These are phyloP conservation scores for Choreutis nemorana DNA, from an alignment of 2,888 invertebrate genomes.

Conservation along the genomic window DNA sequence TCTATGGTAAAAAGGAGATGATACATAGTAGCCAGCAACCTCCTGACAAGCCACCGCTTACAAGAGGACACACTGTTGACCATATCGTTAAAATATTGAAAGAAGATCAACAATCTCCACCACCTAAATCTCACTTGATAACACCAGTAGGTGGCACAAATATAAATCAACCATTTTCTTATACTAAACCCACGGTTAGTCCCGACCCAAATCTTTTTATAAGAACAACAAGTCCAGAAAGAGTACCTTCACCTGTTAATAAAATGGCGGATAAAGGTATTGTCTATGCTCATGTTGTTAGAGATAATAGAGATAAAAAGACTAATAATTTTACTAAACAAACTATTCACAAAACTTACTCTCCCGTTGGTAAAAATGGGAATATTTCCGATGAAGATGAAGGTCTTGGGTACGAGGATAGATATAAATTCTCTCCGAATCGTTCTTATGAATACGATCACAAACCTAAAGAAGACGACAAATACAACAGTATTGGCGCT, in stretches of 20 bases:
- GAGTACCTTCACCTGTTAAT: constrained; percentile 50
- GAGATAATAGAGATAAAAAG: constrained; percentile 37
- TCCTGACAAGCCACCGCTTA: constrained; percentile 72
- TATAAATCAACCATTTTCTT: constrained; percentile 83
- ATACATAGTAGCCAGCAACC: constrained; percentile 78
- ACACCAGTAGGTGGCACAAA: constrained; percentile 71
- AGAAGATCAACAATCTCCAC: constrained; percentile 73
- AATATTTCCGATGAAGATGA: constrained; percentile 81
- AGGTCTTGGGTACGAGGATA: constrained; percentile 77
- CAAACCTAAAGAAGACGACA: constrained; percentile 55
- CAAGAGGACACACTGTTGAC: constrained; percentile 77
- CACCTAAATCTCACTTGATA: constrained; percentile 71
- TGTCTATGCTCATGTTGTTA: constrained; percentile 80
- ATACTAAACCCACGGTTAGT: constrained; percentile 70
- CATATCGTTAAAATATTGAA: constrained; percentile 79
- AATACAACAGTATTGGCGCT: constrained; percentile 40
- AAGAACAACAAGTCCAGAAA: constrained; percentile 53
- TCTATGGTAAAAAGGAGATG: constrained; percentile 67
- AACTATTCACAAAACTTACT: constrained; percentile 62
- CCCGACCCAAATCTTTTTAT: constrained; percentile 53
- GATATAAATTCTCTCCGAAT: constrained; percentile 39
- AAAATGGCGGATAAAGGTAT: constrained; percentile 67
- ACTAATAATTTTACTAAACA: constrained; percentile 33
- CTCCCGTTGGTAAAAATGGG: constrained; percentile 49
- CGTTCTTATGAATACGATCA: constrained; percentile 50